Evolutionary conservation across 2,113 vertebrate species (phyloP), one percentile per base, ranked within the genome.

Genomic region (Oophaga pumilio): DNA sequence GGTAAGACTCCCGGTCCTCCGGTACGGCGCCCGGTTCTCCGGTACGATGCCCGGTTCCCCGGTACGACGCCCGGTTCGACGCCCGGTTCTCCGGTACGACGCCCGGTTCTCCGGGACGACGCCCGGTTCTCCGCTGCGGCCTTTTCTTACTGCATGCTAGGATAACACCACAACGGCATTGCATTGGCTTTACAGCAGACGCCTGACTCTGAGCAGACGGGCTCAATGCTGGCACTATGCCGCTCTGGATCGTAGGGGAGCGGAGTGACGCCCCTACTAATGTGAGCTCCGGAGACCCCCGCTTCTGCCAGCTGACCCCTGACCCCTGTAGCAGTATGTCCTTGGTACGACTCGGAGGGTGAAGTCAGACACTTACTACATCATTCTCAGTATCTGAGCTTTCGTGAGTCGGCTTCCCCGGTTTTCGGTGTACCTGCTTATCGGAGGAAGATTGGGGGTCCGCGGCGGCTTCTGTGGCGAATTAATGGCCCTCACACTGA

Each of bases 331-430:
- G 52, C 50, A 56, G 52, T 59, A 26, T 33, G n/a, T 18, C 53
- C 59, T 24, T 26, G 13, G n/a, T 79, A 26, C 20, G 8, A 18
- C 52, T 28, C 26, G 24, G 22, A 74, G 69, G 69, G 12, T 28
- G 14, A 17, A 8, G 9, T 14, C 9, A 43, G 73, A 57, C 18
- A 84, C 82, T 84, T 84, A 84, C 82, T 74, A 84, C 15, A 26
- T 33, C 68, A 84, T 56, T 74, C 7, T 84, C 49, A 71, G 22
- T 1, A 84, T 28, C 6, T 73, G 28, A 33, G 17, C 52, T 84
- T 22, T 84, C 20, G 43, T 73, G 52, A 84, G 52, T 7, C 57
- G 64, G 68, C 82, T 84, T 56, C 68, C 26, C 49, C 56, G 43
- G 11, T 6, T 6, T n/a, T 56, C 73, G 8, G 2, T 33, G 79